Conservation (phyloP, 2,797 vertebrate genomes). For the Gymnodraco acuticeps region DNA sequence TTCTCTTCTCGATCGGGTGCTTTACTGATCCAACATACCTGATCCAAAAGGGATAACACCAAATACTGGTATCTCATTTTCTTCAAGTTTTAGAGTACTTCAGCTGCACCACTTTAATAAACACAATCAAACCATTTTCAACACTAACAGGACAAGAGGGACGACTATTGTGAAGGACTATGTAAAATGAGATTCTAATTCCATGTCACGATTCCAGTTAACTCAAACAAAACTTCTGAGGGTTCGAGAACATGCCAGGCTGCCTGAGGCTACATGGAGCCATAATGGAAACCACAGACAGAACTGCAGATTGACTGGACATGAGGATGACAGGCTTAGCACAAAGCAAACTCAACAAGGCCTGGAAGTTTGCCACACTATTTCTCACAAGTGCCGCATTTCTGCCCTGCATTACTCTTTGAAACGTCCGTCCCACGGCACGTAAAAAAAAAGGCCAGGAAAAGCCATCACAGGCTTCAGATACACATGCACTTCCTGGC, state of each 20-base stretch:
- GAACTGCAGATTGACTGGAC: conserved; percentile 74
- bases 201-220: conserved; percentile 75
- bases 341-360: conserved; percentile 66
- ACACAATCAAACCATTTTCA: conserved; percentile 42
- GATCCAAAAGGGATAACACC: neutral
- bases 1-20: neutral
- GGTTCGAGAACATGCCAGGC: conserved; percentile 68
- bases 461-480: conserved; percentile 69
- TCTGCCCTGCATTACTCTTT: conserved; percentile 66
- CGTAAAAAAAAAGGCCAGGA: conserved; percentile 48
- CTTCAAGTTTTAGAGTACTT: neutral
- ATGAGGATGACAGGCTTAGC: conserved; percentile 73
- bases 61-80: conserved; percentile 11
- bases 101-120: conserved; percentile 53
- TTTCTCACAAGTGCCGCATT: conserved; percentile 51
- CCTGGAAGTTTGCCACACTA: conserved; percentile 69
- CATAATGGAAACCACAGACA: conserved; percentile 78
- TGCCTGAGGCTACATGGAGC: conserved; percentile 67
- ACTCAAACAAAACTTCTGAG: conserved; percentile 77
- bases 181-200: conserved; percentile 73
- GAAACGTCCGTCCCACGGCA: conserved; percentile 52
- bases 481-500: conserved; percentile 53
- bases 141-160: conserved; percentile 44
- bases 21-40: conserved; percentile 15
- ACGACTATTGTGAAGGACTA: conserved; percentile 52